Percentiles rank a stretch among this genome's conserved stretches.
phyloP scores from a whole-genome alignment of 2,113 vertebrate genomes.

The Corythaeola cristata region DNA sequence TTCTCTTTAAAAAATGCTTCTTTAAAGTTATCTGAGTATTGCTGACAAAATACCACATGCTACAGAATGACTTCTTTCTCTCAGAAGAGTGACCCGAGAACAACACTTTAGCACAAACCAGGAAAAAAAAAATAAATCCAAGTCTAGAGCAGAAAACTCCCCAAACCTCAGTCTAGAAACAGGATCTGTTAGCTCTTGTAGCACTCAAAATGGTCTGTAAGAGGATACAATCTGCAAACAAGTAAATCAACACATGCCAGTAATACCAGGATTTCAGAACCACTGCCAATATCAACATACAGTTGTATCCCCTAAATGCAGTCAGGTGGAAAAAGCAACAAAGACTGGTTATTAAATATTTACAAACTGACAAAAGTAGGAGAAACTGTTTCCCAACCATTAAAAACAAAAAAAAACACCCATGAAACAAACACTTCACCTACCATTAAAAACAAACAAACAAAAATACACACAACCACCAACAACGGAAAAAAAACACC shows the following conservation, averaged over 20 bases:
- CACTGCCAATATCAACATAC: not conserved
- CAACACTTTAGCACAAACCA: not conserved
- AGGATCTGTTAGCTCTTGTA: not conserved
- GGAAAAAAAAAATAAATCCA: not conserved
- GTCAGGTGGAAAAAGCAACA: not conserved
- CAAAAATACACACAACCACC: too few species aligned
- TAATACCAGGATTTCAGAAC: not conserved
- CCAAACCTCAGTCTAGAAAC: not conserved
- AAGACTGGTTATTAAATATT: not conserved
- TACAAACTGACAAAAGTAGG: not conserved
- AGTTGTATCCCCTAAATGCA: not conserved
- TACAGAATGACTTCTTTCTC: not conserved
- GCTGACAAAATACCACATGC: not conserved
- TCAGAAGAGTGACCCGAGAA: not conserved
- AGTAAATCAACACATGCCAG: not conserved
- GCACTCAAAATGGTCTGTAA: not conserved
- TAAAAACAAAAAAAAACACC: not conserved
- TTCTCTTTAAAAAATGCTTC: conserved; percentile 2
- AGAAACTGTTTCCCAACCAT: not conserved
- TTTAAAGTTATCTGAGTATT: not conserved
- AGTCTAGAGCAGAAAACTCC: not conserved
- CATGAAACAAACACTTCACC: not conserved
- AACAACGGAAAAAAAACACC: not conserved
- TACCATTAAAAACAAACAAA: not conserved
- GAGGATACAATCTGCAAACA: not conserved